A percentile compares a stretch with the other conserved stretches of the same genome.
These are phyloP conservation scores for Batillaria attramentaria DNA, from an alignment of 1,140 invertebrate species.

Conservation along the genomic window DNA sequence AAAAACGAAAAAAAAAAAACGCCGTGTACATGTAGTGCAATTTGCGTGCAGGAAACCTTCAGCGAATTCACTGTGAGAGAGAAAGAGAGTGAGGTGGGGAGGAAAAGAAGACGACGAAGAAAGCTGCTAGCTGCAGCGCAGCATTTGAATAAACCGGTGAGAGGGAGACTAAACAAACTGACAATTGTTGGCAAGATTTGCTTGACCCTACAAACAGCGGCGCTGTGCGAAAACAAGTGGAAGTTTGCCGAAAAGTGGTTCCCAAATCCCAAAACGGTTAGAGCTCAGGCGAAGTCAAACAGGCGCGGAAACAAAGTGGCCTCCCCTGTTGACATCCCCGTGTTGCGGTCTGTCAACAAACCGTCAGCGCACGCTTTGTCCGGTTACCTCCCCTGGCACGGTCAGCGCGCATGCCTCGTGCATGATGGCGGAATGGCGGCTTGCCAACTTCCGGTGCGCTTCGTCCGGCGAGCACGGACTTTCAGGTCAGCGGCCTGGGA, in stretches of 20 bases:
- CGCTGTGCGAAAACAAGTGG: constrained; percentile 35
- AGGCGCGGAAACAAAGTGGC: constrained; percentile 16
- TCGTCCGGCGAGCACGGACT: too few species aligned
- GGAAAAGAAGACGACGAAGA: too few species aligned
- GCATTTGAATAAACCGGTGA: background rate
- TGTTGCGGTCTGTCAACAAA: background rate
- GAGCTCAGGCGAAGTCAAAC: constrained; percentile 26
- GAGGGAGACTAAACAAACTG: background rate
- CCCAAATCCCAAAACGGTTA: constrained; percentile 39
- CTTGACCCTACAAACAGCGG: constrained; percentile 26
- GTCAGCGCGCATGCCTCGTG: constrained; percentile 20
- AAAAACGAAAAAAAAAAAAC: too few species aligned
- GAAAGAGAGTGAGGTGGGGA: too few species aligned
- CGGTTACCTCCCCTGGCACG: background rate
- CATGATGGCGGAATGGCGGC: background rate
- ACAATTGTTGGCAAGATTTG: constrained; percentile 8
- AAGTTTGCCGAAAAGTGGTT: constrained; percentile 38
- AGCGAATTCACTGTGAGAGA: too few species aligned
- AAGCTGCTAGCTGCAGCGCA: too few species aligned
- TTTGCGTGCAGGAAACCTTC: too few species aligned
- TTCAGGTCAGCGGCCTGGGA: too few species aligned
- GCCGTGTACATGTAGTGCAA: too few species aligned
- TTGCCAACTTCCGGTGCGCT: constrained; percentile 13
- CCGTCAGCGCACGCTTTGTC: constrained; percentile 12
- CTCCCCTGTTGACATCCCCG: constrained; percentile 8